These are phyloP conservation scores for Leuctra nigra DNA, from an alignment of 2,888 invertebrate species.

Conservation along the genomic window DNA sequence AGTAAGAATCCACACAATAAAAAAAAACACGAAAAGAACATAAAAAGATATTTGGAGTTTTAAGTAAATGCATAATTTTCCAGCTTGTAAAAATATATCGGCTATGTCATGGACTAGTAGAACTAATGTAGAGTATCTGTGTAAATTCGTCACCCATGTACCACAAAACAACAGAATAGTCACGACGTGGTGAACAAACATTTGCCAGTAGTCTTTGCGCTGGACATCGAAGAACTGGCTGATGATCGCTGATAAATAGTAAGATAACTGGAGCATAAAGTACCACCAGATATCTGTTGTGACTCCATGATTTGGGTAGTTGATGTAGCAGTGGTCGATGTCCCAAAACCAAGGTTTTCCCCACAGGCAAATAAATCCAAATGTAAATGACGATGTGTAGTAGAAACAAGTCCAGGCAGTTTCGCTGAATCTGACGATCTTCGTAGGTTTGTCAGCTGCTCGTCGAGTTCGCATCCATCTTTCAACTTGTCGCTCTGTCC, in stretches of 20 bases:
- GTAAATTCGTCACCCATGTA: conserved; percentile 51
- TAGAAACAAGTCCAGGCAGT: conserved; percentile 80
- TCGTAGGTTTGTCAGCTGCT: conserved; percentile 81
- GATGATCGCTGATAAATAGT: conserved; percentile 49
- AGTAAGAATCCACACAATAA: conserved; percentile 84
- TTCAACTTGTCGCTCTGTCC: conserved; percentile 80
- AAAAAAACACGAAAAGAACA: conserved; percentile 78
- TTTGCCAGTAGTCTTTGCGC: conserved; percentile 46
- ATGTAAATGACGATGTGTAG: conserved; percentile 73
- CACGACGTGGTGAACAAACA: conserved; percentile 52
- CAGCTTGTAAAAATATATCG: conserved; percentile 42
- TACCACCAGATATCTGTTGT: conserved; percentile 62
- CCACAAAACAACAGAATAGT: conserved; percentile 49
- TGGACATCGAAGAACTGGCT: conserved; percentile 48
- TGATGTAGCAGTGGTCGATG: conserved; percentile 76
- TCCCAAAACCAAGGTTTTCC: conserved; percentile 92
- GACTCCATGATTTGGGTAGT: conserved; percentile 74
- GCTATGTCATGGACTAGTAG: conserved; percentile 42
- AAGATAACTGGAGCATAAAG: conserved; percentile 49
- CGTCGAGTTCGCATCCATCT: conserved; percentile 82
- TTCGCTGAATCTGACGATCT: conserved; percentile 86
- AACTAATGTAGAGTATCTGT: conserved; percentile 50
- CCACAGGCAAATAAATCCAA: conserved; percentile 76
- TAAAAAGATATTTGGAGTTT: conserved; percentile 45
- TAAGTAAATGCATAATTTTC: conserved; percentile 48